Evolutionary conservation across 2,888 invertebrate genomes (phyloP).

Genomic region (Hyposoter didymator): DNA sequence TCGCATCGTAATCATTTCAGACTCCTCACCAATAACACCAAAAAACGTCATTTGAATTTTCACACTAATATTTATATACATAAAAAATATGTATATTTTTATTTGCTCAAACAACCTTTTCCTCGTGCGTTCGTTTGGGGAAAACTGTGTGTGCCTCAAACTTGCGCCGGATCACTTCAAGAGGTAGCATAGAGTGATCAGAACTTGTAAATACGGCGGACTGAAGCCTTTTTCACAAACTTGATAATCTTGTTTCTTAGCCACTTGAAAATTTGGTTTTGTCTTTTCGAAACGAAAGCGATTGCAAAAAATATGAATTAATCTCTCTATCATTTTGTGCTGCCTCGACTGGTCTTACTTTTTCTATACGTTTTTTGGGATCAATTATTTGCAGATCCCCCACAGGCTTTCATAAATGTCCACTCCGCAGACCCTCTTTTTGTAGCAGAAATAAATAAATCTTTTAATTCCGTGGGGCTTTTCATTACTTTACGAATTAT

Average conservation of each 20-base stretch:
- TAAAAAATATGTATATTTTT: constrained; percentile 32
- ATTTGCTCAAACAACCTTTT: constrained; percentile 63
- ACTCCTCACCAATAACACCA: constrained; percentile 35
- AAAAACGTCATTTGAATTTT: constrained; percentile 21
- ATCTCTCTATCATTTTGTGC: constrained; percentile 79
- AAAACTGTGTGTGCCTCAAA: constrained; percentile 60
- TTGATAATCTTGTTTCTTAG: background rate
- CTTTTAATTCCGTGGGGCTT: constrained; percentile 75
- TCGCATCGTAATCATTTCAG: constrained; percentile 42
- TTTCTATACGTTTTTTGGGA: constrained; percentile 77
- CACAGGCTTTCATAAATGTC: constrained; percentile 70
- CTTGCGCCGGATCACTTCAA: constrained; percentile 66
- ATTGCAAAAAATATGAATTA: constrained; percentile 31
- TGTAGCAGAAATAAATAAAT: constrained; percentile 71
- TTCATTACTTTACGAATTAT: constrained; percentile 70
- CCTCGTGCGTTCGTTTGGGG: constrained; percentile 67
- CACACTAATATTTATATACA: constrained; percentile 1
- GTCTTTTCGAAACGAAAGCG: constrained; percentile 6
- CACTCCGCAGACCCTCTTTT: constrained; percentile 27
- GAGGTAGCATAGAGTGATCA: constrained; percentile 82
- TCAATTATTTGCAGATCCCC: constrained; percentile 82
- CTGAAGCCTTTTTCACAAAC: background rate
- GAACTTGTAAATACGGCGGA: background rate
- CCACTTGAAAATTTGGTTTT: background rate
- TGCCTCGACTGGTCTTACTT: constrained; percentile 77